phyloP scores from a whole-genome alignment of 2,113 vertebrate genomes.

The Halichoerus grypus region DNA sequence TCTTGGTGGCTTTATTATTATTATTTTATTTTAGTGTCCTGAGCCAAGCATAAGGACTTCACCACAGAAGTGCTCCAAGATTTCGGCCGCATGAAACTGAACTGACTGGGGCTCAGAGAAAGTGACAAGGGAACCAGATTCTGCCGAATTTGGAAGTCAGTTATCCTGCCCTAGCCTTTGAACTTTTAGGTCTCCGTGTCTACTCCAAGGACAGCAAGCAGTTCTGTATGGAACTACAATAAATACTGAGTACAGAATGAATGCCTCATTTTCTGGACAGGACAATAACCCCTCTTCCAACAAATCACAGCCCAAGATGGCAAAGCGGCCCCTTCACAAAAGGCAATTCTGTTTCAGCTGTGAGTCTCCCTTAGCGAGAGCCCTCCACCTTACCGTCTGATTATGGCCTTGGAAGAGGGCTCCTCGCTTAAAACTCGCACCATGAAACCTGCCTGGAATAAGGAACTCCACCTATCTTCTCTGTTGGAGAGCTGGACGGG shows the following conservation, averaged over 20 bases:
- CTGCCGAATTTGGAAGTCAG: constrained; percentile 40
- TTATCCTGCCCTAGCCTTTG: constrained; percentile 9
- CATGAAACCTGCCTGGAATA: background rate
- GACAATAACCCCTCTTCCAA: constrained; percentile 35
- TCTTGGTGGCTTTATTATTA: background rate
- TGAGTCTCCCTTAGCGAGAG: background rate
- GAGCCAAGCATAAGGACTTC: background rate
- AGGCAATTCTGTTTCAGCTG: constrained; percentile 26
- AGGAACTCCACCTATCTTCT: constrained; percentile 25
- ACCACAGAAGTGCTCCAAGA: background rate
- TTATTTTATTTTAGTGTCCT: background rate
- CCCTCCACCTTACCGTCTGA: constrained; percentile 27
- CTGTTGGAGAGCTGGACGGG: background rate
- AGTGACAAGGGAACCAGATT: background rate
- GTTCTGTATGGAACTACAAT: constrained; percentile 13
- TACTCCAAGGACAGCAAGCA: background rate
- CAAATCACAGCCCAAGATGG: constrained; percentile 53
- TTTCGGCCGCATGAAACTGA: background rate
- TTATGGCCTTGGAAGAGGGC: background rate
- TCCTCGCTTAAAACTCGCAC: background rate
- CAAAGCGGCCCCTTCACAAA: constrained; percentile 53
- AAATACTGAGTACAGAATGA: constrained; percentile 16
- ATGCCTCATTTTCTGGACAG: constrained; percentile 43
- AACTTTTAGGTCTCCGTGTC: background rate
- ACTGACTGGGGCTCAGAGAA: background rate